phyloP scores from a whole-genome alignment of 2,113 vertebrate species.

The Natator depressus region DNA sequence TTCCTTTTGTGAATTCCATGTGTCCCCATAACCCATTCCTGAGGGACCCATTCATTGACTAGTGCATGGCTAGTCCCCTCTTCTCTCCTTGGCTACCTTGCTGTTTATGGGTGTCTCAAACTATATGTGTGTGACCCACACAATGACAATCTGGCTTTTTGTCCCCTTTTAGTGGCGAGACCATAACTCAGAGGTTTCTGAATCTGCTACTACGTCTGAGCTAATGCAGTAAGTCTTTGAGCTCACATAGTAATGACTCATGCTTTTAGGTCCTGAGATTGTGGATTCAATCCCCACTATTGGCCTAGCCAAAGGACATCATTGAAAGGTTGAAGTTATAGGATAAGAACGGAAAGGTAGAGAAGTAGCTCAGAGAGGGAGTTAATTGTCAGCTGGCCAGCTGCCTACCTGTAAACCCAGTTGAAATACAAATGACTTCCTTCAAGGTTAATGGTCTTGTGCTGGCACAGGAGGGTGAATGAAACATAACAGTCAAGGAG shows the following conservation, averaged over 20 bases:
- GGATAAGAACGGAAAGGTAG: background rate
- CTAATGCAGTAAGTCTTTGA: background rate
- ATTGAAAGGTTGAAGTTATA: background rate
- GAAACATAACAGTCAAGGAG: background rate
- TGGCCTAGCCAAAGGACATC: background rate
- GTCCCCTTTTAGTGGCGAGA: background rate
- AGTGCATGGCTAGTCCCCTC: background rate
- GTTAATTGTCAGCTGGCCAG: background rate
- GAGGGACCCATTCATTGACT: background rate
- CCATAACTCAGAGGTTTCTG: background rate
- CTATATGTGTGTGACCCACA: background rate
- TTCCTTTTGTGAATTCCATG: background rate
- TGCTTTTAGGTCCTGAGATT: too few species aligned
- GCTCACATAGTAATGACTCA: background rate
- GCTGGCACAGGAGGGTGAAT: background rate
- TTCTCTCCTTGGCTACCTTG: background rate
- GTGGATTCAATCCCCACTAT: too few species aligned
- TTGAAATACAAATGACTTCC: background rate
- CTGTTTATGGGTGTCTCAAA: background rate
- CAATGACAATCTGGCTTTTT: background rate
- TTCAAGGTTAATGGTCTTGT: background rate
- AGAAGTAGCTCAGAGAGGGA: background rate
- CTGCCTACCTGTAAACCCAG: background rate
- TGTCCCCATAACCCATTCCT: background rate
- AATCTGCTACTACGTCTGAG: background rate